Conservation (phyloP, 2,888 invertebrate species). For the Eulithis prunata region DNA sequence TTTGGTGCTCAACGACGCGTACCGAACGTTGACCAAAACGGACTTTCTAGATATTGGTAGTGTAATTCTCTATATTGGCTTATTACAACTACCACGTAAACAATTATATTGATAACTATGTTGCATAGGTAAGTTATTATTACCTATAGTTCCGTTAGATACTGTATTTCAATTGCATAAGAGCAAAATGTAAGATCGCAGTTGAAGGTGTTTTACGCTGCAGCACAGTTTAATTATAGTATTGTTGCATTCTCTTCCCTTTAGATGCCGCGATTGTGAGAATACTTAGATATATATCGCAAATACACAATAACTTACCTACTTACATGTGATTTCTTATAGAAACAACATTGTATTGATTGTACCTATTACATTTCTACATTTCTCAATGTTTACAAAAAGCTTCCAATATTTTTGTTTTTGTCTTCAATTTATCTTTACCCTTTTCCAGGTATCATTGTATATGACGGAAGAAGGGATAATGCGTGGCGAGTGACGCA, state of each 20-base stretch:
- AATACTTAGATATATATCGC: constrained; percentile 22
- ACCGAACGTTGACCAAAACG: constrained; percentile 6
- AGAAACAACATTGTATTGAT: constrained; percentile 1
- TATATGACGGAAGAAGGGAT: constrained; percentile 89
- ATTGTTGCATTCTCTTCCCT: constrained; percentile 30
- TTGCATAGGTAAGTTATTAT: background rate
- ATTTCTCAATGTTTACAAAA: no score
- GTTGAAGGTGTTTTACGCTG: constrained; percentile 22
- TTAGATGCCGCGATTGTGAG: constrained; percentile 18
- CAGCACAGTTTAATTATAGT: constrained; percentile 23
- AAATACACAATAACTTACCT: constrained; percentile 13
- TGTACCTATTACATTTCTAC: no score
- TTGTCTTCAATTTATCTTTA: background rate
- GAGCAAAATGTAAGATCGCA: constrained; percentile 12
- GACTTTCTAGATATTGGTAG: constrained; percentile 22
- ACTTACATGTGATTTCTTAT: constrained; percentile 18
- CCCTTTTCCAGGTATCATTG: constrained; percentile 67
- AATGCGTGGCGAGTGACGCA: constrained; percentile 92
- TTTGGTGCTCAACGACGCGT: constrained; percentile 26
- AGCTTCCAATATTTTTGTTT: background rate
- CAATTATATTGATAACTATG: no score
- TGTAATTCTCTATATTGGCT: constrained; percentile 8
- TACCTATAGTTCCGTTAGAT: constrained; percentile 39
- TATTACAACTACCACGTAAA: no score
- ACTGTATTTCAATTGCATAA: constrained; percentile 39